Evolutionary conservation across 1,140 invertebrate genomes (phyloP).

Genomic region (Rhopalosiphum padi): DNA sequence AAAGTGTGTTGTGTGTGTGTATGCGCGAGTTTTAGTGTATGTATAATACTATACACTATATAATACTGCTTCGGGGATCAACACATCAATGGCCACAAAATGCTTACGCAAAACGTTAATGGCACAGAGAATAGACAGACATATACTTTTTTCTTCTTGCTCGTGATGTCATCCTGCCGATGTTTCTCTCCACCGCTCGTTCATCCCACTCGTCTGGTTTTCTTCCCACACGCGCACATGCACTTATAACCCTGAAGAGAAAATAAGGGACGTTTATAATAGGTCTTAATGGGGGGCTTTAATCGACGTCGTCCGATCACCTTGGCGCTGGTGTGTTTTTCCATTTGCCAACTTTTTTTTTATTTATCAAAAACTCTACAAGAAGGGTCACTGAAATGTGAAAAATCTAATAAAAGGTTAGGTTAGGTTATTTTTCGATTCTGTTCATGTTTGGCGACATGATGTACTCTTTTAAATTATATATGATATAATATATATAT

Average conservation of each 20-base stretch:
- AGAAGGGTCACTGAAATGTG: constrained; percentile 20
- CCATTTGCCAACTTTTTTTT: constrained; percentile 26
- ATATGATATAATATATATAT: too few species aligned
- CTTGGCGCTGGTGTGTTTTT: not conserved
- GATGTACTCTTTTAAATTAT: not conserved
- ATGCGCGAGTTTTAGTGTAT: not conserved
- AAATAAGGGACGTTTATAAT: constrained; percentile 51
- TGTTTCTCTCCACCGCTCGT: not conserved
- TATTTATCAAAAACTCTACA: not conserved
- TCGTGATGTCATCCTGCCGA: not conserved
- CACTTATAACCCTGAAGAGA: constrained; percentile 27
- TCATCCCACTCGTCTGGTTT: not conserved
- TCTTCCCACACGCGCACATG: not conserved
- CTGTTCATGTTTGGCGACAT: not conserved
- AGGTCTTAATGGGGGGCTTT: constrained; percentile 44
- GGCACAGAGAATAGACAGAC: constrained; percentile 25
- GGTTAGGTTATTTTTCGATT: not conserved
- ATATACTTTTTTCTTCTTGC: not conserved
- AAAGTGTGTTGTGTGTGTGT: too few species aligned
- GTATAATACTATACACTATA: not conserved
- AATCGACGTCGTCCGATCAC: constrained; percentile 52
- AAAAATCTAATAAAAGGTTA: not conserved
- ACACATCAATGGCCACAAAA: constrained; percentile 54
- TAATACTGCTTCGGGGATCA: not conserved
- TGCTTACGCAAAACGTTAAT: constrained; percentile 50